These are phyloP conservation scores for Lagopus muta DNA, from an alignment of 2,113 vertebrate species.

Conservation along the genomic window DNA sequence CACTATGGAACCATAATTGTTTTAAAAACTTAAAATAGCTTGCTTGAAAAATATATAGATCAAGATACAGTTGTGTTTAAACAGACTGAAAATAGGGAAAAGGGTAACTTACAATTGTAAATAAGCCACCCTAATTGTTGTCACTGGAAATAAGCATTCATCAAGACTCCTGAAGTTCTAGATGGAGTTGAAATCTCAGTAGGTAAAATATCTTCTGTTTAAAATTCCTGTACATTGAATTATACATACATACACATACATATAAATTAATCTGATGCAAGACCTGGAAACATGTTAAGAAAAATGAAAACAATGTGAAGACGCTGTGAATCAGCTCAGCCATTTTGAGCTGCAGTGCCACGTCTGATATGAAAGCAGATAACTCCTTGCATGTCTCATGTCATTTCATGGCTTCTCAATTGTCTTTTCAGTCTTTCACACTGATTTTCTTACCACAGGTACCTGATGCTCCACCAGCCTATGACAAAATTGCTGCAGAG, in stretches of 20 bases:
- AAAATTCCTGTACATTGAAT: background rate
- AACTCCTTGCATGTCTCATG: background rate
- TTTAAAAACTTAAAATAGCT: background rate
- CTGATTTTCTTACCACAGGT: slow-evolving; percentile 74
- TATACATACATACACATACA: too few species aligned
- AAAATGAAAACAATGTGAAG: background rate
- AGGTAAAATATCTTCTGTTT: accelerated
- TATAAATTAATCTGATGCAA: background rate
- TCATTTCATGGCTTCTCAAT: background rate
- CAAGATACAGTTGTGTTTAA: background rate
- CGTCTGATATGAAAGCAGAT: background rate
- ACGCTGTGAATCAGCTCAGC: background rate
- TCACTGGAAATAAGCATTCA: background rate
- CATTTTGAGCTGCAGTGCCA: background rate
- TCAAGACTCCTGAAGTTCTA: background rate
- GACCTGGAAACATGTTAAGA: background rate
- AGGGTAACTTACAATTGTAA: background rate
- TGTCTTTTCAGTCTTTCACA: background rate
- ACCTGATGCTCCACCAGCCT: slow-evolving; percentile 91
- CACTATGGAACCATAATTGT: background rate
- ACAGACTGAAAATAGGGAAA: background rate
- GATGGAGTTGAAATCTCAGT: background rate
- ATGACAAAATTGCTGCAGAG: slow-evolving; percentile 86
- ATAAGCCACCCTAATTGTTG: background rate
- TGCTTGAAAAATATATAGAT: background rate